Evolutionary conservation across 2,888 invertebrate species (phyloP), one percentile per base, ranked within the genome.

Genomic region (Hoplodrina ambigua): DNA sequence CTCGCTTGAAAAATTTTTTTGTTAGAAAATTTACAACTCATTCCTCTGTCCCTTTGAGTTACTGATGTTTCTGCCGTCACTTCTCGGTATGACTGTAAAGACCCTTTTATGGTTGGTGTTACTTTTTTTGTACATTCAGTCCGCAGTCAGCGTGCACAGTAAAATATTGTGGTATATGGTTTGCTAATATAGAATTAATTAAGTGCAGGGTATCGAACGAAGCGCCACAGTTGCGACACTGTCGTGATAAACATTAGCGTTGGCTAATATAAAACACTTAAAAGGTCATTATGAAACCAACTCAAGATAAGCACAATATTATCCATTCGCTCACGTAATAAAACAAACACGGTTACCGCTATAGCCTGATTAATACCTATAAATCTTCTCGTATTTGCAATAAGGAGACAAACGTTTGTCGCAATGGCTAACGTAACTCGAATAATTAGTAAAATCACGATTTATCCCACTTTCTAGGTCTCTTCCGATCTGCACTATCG

Each of bases 401-500:
- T 88, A 90, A 89, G 85, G 92, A 91, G 92, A 93, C 93, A 93
- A 88, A 92, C 86, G 89, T 86, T 89, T 92, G 90, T 92, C 91
- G 93, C 91, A 94, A 94, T 88, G 78, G 79, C 81, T 85, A 91
- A 91, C 92, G 93, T 92, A 93, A 94, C 88, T 88, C 86, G 79
- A 90, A 93, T 93, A 94, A 94, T 94, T 94, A 94, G 91, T 90
- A 91, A 92, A 92, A 92, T 92, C 94, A 94, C 94, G 94, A 94
- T 90, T 90, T 93, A 93, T 90, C 87, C 91, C 89, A 91, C 93
- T 95, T 94, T 93, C 91, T 89, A 90, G 88, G 90, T 91, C 89
- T 91, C 90, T 91, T 92, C 91, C 89, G 90, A 93, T 90, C 87
- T 86, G 81, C 84, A 87, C 89, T 91, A 94, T 94, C 94, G 91